A percentile compares a stretch with the other conserved stretches of the same genome.
phyloP scores from a whole-genome alignment of 2,888 invertebrate genomes.

The Tetragonula carbonaria region DNA sequence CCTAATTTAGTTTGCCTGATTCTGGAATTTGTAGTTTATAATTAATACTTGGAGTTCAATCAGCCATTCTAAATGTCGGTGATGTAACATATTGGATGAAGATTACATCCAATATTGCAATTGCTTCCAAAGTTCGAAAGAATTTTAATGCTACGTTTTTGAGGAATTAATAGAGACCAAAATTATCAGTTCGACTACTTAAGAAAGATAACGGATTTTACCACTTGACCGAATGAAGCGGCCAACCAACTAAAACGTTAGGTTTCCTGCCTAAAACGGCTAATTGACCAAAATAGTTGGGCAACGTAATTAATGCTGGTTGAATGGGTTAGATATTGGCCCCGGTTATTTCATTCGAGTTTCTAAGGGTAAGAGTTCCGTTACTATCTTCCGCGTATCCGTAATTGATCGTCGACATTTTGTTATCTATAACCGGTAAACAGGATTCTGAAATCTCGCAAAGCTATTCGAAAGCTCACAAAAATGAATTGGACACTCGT shows the following conservation, averaged over 20 bases:
- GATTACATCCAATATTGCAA: neutral
- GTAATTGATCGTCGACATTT: conserved; percentile 5
- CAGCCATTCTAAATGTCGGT: too few species aligned
- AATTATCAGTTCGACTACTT: conserved; percentile 13
- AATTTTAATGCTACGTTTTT: neutral
- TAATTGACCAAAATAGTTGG: conserved; percentile 45
- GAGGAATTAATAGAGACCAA: neutral
- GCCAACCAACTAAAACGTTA: conserved; percentile 32
- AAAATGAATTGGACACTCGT: neutral
- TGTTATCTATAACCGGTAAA: neutral
- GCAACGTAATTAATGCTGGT: conserved; percentile 13
- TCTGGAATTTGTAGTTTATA: too few species aligned
- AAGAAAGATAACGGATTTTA: conserved; percentile 48
- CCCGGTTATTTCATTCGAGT: neutral
- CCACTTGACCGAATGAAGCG: conserved; percentile 43
- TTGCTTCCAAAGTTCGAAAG: neutral
- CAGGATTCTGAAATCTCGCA: neutral
- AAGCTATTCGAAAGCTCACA: neutral
- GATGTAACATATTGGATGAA: neutral
- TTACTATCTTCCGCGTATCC: neutral
- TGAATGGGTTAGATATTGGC: conserved; percentile 23
- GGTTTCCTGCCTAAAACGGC: conserved; percentile 45
- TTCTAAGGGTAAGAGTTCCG: neutral
- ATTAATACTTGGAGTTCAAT: too few species aligned
- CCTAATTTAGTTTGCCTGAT: too few species aligned